Evolutionary conservation across 37 sponge, comb jelly and placozoan species (phyloP).

Genomic region (Haliclona indistincta): DNA sequence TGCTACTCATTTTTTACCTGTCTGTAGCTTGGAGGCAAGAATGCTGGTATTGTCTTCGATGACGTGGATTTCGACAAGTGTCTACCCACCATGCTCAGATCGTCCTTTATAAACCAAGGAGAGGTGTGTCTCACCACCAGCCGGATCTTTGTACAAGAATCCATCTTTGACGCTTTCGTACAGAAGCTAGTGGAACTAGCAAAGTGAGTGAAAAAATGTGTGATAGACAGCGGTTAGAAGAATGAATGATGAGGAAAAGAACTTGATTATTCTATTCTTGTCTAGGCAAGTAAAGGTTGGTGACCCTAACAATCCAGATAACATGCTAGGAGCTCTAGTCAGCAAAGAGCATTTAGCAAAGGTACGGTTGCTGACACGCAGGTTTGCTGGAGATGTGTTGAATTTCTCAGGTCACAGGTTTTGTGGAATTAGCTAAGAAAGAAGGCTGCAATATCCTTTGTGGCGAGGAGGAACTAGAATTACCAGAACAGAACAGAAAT

Average conservation of each 20-base stretch:
- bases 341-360: constrained; percentile 88
- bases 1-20: not conserved
- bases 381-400: not conserved
- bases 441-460: constrained; percentile 83
- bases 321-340: constrained; percentile 85
- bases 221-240: not conserved
- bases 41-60: constrained; percentile 83
- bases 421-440: constrained; percentile 64
- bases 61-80: constrained; percentile 86
- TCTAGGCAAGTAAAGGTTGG: constrained; percentile 76
- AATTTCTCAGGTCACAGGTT: constrained; percentile 47
- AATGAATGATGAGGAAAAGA: not conserved
- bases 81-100: constrained; percentile 72
- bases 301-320: constrained; percentile 61
- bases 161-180: constrained; percentile 68
- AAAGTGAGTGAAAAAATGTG: constrained; percentile 61
- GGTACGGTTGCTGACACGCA: constrained; percentile 24
- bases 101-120: constrained; percentile 89
- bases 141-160: constrained; percentile 83
- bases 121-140: constrained; percentile 92
- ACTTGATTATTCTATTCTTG: no score
- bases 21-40: constrained; percentile 88
- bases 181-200: constrained; percentile 70
- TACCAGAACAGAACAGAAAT: constrained; percentile 73
- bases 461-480: constrained; percentile 67